Percentiles rank a stretch among this genome's conserved stretches.
phyloP scores from a whole-genome alignment of 2,797 vertebrate species.

The Squalus acanthias region DNA sequence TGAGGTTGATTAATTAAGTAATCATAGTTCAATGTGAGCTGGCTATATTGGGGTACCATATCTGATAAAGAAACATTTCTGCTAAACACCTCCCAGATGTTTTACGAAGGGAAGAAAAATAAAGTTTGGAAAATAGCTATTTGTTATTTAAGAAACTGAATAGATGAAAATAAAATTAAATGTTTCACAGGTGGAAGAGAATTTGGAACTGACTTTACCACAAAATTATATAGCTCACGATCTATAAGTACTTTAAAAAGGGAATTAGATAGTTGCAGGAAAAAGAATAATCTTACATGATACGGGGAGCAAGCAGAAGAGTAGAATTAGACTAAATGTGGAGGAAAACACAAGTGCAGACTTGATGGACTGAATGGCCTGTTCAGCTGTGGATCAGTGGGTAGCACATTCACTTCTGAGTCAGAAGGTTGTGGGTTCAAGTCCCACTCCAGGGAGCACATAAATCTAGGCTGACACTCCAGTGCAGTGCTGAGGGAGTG shows the following conservation, averaged over 20 bases:
- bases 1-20: slow-evolving; percentile 15
- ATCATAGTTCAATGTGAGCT: not conserved
- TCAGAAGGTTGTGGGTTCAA: too few relatives aligned
- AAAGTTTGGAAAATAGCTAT: not conserved
- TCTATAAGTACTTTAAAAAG: not conserved
- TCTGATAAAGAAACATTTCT: not conserved
- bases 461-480: too few relatives aligned
- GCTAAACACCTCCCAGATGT: not conserved
- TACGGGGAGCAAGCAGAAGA: not conserved
- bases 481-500: too few relatives aligned
- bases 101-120: not conserved
- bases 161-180: not conserved
- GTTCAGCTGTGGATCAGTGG: too few relatives aligned
- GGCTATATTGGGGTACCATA: not conserved
- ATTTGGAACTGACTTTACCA: not conserved
- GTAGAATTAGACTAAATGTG: not conserved
- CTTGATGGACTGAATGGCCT: not conserved
- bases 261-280: not conserved
- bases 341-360: not conserved
- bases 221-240: not conserved
- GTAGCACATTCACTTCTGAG: too few relatives aligned
- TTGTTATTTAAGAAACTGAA: not conserved
- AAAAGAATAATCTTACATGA: not conserved
- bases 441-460: too few relatives aligned
- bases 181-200: not conserved